phyloP scores from a whole-genome alignment of 1,140 invertebrate genomes.

The Goniozus legneri region DNA sequence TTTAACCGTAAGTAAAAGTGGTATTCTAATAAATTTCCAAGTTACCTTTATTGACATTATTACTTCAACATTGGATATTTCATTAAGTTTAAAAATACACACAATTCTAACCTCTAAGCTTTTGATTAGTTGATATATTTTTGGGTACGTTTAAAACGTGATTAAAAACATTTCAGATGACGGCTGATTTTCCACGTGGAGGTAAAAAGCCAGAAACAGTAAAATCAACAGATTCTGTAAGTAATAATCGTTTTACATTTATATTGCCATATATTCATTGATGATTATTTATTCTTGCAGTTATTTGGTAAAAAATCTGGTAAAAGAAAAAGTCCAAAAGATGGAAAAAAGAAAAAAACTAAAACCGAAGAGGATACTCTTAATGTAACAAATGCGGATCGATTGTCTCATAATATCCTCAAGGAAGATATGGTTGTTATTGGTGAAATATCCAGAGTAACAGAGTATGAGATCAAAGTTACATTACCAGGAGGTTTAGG shows the following conservation, averaged over 20 bases:
- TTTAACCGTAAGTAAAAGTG: too few species aligned
- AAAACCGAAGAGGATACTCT: constrained; percentile 10
- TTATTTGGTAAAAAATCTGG: neutral
- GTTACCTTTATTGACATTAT: too few species aligned
- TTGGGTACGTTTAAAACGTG: too few species aligned
- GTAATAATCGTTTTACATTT: constrained; percentile 5
- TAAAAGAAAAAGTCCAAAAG: constrained; percentile 14
- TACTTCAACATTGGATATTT: too few species aligned
- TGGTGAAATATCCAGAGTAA: constrained; percentile 54
- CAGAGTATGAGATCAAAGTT: constrained; percentile 57
- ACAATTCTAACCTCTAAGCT: too few species aligned
- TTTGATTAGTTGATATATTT: too few species aligned
- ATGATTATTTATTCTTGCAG: neutral
- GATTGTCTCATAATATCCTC: constrained; percentile 28
- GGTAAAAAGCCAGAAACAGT: constrained; percentile 23
- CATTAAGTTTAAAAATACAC: too few species aligned
- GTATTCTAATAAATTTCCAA: too few species aligned
- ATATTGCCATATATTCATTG: neutral
- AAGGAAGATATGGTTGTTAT: constrained; percentile 57
- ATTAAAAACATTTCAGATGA: constrained; percentile 37
- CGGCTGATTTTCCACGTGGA: constrained; percentile 33
- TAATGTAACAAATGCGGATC: constrained; percentile 23
- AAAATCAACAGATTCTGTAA: constrained; percentile 18
- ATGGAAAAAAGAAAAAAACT: constrained; percentile 11
- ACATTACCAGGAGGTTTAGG: constrained; percentile 59